phyloP scores from a whole-genome alignment of 2,888 invertebrate genomes.

The Sialis lutaria region DNA sequence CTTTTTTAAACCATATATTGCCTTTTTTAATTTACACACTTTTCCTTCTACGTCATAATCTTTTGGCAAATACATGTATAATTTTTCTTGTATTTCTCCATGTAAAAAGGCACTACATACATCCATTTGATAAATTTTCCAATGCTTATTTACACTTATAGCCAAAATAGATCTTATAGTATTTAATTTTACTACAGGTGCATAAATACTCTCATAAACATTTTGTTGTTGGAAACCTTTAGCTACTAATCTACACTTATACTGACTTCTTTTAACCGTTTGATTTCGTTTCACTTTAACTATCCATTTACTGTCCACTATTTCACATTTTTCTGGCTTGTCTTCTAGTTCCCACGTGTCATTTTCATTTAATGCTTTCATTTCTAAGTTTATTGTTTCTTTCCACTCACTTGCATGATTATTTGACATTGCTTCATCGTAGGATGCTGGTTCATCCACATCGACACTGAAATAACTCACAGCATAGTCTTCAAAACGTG shows the following conservation, averaged over 20 bases:
- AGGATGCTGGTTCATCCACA: constrained; percentile 2
- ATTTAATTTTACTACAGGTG: neutral
- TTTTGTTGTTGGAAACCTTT: neutral
- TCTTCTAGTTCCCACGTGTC: neutral
- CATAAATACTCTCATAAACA: constrained; percentile 4
- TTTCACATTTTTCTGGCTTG: neutral
- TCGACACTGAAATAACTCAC: constrained; percentile 3
- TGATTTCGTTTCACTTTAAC: neutral
- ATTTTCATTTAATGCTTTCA: neutral
- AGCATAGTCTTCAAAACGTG: neutral
- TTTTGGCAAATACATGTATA: constrained; percentile 3
- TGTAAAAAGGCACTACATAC: neutral
- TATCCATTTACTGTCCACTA: too few species aligned
- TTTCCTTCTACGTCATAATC: constrained; percentile 3
- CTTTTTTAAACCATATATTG: too few species aligned
- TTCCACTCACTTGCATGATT: neutral
- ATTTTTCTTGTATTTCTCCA: neutral
- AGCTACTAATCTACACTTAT: neutral
- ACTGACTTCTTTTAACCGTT: neutral
- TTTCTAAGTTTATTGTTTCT: neutral
- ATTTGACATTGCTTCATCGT: constrained; percentile 1
- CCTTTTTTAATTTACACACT: constrained; percentile 4
- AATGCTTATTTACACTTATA: too few species aligned
- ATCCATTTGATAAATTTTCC: too few species aligned
- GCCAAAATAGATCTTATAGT: too few species aligned